Evolutionary conservation across 2,888 invertebrate species (phyloP).

Genomic region (Steinernema hermaphroditum): DNA sequence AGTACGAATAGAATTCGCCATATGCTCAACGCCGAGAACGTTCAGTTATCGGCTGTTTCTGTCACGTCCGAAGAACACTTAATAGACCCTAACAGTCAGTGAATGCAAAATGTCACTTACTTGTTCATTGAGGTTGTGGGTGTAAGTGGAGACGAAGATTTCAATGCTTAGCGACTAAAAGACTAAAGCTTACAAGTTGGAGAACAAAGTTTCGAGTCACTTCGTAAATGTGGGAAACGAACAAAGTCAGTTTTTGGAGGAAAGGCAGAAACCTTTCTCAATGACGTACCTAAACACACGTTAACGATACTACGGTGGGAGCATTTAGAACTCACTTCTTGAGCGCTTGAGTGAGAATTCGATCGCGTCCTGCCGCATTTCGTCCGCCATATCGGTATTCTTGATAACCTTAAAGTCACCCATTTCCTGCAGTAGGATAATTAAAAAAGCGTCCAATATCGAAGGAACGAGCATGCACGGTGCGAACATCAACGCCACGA

Average conservation of each 20-base stretch:
- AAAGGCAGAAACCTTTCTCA: slow-evolving; percentile 48
- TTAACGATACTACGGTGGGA: too few relatives aligned
- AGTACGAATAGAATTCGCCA: slow-evolving; percentile 93
- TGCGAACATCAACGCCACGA: too few relatives aligned
- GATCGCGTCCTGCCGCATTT: too few relatives aligned
- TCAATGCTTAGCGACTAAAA: slow-evolving; percentile 96
- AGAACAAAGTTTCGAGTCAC: slow-evolving; percentile 76
- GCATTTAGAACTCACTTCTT: too few relatives aligned
- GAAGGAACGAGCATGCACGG: too few relatives aligned
- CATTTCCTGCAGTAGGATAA: too few relatives aligned
- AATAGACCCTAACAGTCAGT: slow-evolving; percentile 34
- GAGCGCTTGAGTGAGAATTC: too few relatives aligned
- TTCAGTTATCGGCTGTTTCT: slow-evolving; percentile 88
- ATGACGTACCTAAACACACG: too few relatives aligned
- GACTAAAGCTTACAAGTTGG: slow-evolving; percentile 76
- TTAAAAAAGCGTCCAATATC: too few relatives aligned
- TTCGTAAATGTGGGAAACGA: slow-evolving; percentile 76
- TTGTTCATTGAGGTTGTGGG: slow-evolving; percentile 78
- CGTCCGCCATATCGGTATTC: too few relatives aligned
- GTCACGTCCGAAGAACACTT: slow-evolving; percentile 84
- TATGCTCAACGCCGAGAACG: slow-evolving; percentile 89
- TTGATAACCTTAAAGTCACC: too few relatives aligned
- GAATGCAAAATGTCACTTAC: slow-evolving; percentile 32
- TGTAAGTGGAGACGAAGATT: slow-evolving; percentile 86
- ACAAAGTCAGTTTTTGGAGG: slow-evolving; percentile 73